Base-by-base conservation (phyloP, 2,797 vertebrate species). In the Cetoscarus ocellatus region DNA sequence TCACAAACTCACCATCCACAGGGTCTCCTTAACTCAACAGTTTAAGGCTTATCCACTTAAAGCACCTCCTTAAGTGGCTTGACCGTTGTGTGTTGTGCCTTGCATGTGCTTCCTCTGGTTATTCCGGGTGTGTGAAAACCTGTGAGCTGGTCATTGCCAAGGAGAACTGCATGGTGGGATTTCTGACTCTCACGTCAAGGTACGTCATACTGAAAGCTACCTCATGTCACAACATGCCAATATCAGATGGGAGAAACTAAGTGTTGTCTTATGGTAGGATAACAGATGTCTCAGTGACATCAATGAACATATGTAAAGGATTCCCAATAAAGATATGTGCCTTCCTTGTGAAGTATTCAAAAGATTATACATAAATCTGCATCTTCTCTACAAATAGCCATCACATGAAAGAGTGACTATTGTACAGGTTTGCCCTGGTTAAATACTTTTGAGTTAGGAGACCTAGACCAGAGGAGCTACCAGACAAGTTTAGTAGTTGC, bases 1-100 rank as follows among this genome's bases (percentile, higher is more conserved):
- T 65, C 17, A 75, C 73, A 77, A 62, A 43, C 54, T 63, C 40
- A 61, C 8, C 69, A 53, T 51, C 61, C 40, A 39, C 35, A 47
- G 67, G 70, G 70, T 75, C 79, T 77, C 75, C 61, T 83, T 76
- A 71, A 64, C 73, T 70, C 62, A 38, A 53, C 77, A 73, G 68
- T 86, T 81, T 81, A 68, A 52, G 73, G 80, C 84, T 93, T 91
- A 93, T 90, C 84, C 74, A 83, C 74, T 85, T 86, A 84, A 90
- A 87, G 34, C 18, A 53, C 70, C 58, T 85, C 73, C 69, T 81
- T 92, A 90, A 92, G 84, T 86, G 76, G 82, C 82, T 87, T 86
- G 82, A 73, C 75, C 38, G 51, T 50, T 44, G 38, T 55, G 68
- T 60, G 76, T 67, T 69, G 80, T 67, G 68, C 70, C 40, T 64